Evolutionary conservation across 2,888 invertebrate genomes (phyloP).

Genomic region (Lutraria lutraria): DNA sequence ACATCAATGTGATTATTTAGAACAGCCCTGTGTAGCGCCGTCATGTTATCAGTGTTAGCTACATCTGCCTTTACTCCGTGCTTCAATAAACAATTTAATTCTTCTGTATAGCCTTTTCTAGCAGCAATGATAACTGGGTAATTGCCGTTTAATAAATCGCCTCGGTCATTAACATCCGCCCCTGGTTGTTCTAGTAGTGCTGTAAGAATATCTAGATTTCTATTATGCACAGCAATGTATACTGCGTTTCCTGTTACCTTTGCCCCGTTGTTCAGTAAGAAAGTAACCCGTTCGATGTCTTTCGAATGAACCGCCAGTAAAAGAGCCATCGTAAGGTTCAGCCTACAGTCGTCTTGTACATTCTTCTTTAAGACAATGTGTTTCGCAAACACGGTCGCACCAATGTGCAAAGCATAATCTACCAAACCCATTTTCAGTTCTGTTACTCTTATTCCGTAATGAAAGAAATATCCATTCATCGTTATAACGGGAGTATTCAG

Average conservation of each 20-base stretch:
- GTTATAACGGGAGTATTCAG: constrained; percentile 23
- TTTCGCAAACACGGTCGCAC: constrained; percentile 27
- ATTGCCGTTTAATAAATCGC: constrained; percentile 43
- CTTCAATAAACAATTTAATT: constrained; percentile 34
- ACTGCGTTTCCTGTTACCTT: constrained; percentile 43
- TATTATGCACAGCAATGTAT: constrained; percentile 45
- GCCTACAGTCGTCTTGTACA: neutral
- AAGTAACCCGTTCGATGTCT: constrained; percentile 30
- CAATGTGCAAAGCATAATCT: constrained; percentile 31
- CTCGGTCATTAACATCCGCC: constrained; percentile 6
- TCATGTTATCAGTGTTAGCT: constrained; percentile 27
- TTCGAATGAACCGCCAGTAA: constrained; percentile 35
- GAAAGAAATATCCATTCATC: constrained; percentile 44
- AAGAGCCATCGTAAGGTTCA: neutral
- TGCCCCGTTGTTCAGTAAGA: constrained; percentile 30
- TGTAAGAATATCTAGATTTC: constrained; percentile 25
- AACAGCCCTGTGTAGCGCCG: constrained; percentile 51
- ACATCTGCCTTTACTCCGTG: constrained; percentile 13
- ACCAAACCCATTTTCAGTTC: constrained; percentile 31
- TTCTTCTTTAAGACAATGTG: constrained; percentile 5
- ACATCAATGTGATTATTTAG: constrained; percentile 39
- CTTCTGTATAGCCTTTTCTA: constrained; percentile 44
- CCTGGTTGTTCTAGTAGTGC: constrained; percentile 12
- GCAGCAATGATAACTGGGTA: constrained; percentile 47
- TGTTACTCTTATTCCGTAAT: constrained; percentile 38